Conservation (phyloP, 1,140 invertebrate species). For the Aphaenogaster floridana region DNA sequence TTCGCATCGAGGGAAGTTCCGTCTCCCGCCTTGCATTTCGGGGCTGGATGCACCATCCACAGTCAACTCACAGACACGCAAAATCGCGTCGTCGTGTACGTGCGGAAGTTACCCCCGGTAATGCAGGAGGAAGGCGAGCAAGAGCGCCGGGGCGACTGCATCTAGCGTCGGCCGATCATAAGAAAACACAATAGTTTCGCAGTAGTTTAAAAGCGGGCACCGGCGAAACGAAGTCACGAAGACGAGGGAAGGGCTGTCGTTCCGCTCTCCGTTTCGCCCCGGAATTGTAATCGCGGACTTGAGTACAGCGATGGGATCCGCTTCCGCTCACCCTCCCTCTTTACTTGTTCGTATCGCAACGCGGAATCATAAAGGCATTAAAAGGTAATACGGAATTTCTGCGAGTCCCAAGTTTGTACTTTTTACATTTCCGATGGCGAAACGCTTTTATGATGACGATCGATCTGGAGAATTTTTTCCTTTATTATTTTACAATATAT, state of each 20-base stretch:
- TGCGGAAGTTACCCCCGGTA: conserved; percentile 13
- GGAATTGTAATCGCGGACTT: conserved; percentile 70
- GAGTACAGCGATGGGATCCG: conserved; percentile 2
- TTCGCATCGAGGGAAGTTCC: conserved; percentile 43
- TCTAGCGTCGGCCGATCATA: conserved; percentile 77
- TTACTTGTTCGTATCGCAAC: conserved; percentile 41
- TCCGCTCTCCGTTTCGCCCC: conserved; percentile 49
- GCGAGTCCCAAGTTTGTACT: conserved; percentile 45
- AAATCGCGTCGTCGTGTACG: not conserved
- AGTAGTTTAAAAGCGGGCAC: conserved; percentile 80
- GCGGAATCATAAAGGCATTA: conserved; percentile 70
- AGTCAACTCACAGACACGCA: not conserved
- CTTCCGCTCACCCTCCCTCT: not conserved
- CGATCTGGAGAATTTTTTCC: not conserved
- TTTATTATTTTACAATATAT: conserved; percentile 38
- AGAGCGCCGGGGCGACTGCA: conserved; percentile 68
- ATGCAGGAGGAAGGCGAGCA: conserved; percentile 50
- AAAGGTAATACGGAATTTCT: conserved; percentile 58
- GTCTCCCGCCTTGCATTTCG: conserved; percentile 29
- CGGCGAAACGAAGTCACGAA: conserved; percentile 59
- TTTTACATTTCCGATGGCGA: conserved; percentile 47
- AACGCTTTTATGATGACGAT: conserved; percentile 53
- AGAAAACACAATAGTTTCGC: conserved; percentile 81
- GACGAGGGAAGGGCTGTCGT: not conserved
- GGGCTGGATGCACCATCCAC: not conserved